These are phyloP conservation scores for Macrosoma leucophasiata DNA, from an alignment of 2,888 invertebrate genomes.

Conservation along the genomic window DNA sequence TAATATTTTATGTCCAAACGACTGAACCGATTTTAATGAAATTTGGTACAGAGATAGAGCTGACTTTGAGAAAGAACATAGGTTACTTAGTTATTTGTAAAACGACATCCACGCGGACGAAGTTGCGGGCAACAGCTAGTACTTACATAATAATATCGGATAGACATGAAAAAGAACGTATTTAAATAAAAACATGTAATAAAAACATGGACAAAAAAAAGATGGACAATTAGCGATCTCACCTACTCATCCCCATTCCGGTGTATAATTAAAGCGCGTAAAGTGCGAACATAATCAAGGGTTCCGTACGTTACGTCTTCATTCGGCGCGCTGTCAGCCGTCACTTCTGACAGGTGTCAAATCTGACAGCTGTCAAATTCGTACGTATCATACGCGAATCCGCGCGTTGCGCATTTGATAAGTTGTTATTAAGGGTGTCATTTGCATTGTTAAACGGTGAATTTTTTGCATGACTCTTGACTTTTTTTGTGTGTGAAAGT, in stretches of 20 bases:
- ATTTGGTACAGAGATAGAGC: no score
- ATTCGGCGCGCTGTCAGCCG: constrained; percentile 39
- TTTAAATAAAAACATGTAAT: no score
- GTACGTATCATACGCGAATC: constrained; percentile 50
- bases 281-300: constrained; percentile 62
- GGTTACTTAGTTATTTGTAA: no score
- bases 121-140: no score
- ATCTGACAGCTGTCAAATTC: constrained; percentile 33
- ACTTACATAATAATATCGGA: neutral
- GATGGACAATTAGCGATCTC: no score
- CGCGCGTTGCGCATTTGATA: constrained; percentile 49
- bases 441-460: constrained; percentile 41
- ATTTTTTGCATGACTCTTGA: constrained; percentile 42
- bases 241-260: constrained; percentile 28
- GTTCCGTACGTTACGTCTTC: constrained; percentile 45
- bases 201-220: no score
- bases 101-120: no score
- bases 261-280: constrained; percentile 58
- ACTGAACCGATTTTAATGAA: no score
- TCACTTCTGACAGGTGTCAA: constrained; percentile 41
- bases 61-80: no score
- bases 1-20: no score
- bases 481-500: constrained; percentile 7
- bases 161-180: no score
- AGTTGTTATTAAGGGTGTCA: constrained; percentile 58